These are phyloP conservation scores for Syngnathus scovelli DNA, from an alignment of 2,113 vertebrate species.

Conservation along the genomic window DNA sequence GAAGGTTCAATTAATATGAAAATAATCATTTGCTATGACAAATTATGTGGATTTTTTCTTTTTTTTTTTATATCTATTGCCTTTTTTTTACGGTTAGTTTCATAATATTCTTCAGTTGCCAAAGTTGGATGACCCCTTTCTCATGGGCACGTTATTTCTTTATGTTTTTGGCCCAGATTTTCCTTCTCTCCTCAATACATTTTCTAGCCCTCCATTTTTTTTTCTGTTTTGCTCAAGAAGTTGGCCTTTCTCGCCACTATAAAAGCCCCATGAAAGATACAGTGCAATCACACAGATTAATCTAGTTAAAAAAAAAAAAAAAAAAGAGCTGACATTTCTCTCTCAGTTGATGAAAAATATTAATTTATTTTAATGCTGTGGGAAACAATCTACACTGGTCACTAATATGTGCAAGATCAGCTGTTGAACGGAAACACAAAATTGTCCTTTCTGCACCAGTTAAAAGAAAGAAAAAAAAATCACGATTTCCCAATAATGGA, in stretches of 20 bases:
- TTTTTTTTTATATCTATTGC: neutral
- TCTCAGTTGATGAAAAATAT: constrained; percentile 13
- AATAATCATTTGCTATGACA: neutral
- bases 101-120: constrained; percentile 1
- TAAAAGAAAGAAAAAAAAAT: neutral
- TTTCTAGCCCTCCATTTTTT: neutral
- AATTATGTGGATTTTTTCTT: too few species aligned
- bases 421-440: neutral
- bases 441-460: neutral
- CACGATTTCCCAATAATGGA: neutral
- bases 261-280: neutral
- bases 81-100: neutral
- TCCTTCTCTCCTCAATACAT: neutral
- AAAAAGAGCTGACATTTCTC: constrained; percentile 14
- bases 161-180: neutral
- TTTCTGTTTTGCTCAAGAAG: neutral
- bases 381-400: constrained; percentile 10
- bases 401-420: constrained; percentile 1
- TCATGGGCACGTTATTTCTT: neutral
- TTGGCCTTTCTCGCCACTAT: neutral
- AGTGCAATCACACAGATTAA: neutral
- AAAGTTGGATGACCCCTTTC: constrained; percentile 29
- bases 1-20: neutral
- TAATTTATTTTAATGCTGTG: constrained; percentile 23
- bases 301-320: neutral